Conservation (phyloP, 2,888 invertebrate species). For the Coronaproctus castanopsis region DNA sequence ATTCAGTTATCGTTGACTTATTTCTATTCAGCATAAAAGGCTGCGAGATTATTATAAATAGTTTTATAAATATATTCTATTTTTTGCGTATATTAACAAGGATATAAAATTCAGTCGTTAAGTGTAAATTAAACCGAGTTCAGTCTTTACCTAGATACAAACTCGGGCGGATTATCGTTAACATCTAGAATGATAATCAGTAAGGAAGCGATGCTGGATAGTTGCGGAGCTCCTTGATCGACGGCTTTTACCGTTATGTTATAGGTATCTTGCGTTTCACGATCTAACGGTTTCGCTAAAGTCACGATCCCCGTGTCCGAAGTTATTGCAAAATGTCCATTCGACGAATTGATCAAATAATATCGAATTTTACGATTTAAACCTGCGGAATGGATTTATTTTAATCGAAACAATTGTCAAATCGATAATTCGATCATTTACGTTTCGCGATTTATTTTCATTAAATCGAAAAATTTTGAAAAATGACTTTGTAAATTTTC, state of each 20-base stretch:
- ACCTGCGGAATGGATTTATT: conserved; percentile 25
- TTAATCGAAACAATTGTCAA: not conserved
- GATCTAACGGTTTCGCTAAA: conserved; percentile 59
- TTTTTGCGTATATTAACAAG: too few relatives aligned
- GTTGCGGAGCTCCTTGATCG: conserved; percentile 60
- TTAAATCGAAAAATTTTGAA: too few relatives aligned
- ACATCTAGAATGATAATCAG: conserved; percentile 73
- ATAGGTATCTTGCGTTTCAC: conserved; percentile 67
- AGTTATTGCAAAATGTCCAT: conserved; percentile 56
- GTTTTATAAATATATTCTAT: too few relatives aligned
- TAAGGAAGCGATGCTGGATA: conserved; percentile 43
- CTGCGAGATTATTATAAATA: too few relatives aligned
- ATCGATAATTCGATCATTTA: too few relatives aligned
- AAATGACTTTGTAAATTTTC: too few relatives aligned
- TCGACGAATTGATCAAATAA: conserved; percentile 46
- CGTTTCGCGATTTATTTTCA: too few relatives aligned
- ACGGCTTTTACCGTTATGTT: conserved; percentile 62
- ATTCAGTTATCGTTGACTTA: too few relatives aligned
- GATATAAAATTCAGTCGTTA: too few relatives aligned
- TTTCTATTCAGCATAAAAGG: too few relatives aligned
- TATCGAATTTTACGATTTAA: conserved; percentile 70
- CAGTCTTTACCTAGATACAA: conserved; percentile 32
- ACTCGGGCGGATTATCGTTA: conserved; percentile 91
- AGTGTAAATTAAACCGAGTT: too few relatives aligned
- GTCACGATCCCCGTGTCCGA: conserved; percentile 68